Evolutionary conservation across 2,888 invertebrate genomes (phyloP), one percentile per base, ranked within the genome.

Genomic region (Ormyrus labotus): DNA sequence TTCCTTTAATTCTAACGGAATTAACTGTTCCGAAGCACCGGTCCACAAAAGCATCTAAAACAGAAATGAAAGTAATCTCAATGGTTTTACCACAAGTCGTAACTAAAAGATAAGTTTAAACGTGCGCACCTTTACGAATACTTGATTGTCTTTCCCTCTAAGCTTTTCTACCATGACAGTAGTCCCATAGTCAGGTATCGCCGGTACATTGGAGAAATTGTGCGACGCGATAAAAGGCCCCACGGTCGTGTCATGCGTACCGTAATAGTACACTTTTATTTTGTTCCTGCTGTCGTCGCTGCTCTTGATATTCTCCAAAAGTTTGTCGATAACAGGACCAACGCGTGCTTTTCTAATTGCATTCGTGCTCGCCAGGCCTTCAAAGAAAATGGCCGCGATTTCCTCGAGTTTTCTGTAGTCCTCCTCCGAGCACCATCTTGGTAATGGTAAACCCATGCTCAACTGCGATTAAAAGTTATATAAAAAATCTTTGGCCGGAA

Each of bases 141-240:
- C 10, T 19, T 13, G 34, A 8, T 48, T 10, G 11, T 64, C 11
- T 45, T 7, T 13, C 2, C 63, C 69, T 11, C 55, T 53, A 9
- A 69, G 55, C 64, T 69, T 77, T 7, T 77, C 76, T 0, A 77
- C 2, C 6, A 77, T 64, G 0, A 77, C 6, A 6, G 76, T 63
- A 6, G 48, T 64, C 0, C 69, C 69, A n/a, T 47, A 77, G 0
- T 11, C 63, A 5, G 76, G 69, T n/a, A 61, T 10, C 8, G 6
- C 0, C 5, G 68, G 61, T 2, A 53, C 45, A 11, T 10, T 11
- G 11, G 69, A 63, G 5, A 76, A 63, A 45, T 76, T 68, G 19
- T 61, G 61, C 2, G 55, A 51, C 48, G 19, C 63, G 11, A 0
- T 8, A 1, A 76, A 76, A 3, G n/a, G 6, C 11, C 48, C 68